Evolutionary conservation across 2,113 vertebrate species (phyloP).

Genomic region (Cyrtonyx montezumae): DNA sequence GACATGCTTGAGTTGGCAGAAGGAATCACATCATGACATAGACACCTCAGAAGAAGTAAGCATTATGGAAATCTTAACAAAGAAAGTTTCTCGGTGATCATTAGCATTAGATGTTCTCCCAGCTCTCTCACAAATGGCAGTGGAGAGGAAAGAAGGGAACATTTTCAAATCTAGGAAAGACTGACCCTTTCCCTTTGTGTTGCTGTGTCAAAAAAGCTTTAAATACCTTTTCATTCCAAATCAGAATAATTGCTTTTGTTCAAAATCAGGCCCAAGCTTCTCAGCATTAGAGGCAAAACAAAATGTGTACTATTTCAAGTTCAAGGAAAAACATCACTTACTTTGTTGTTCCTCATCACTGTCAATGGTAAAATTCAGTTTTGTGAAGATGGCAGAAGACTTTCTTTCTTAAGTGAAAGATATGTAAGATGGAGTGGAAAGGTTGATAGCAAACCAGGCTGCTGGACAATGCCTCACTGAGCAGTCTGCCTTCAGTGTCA

Average conservation of each 20-base stretch:
- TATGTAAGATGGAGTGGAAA: neutral
- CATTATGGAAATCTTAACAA: conserved; percentile 66
- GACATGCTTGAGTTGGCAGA: conserved; percentile 64
- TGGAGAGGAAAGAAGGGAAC: conserved; percentile 50
- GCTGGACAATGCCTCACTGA: neutral
- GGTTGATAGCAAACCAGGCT: neutral
- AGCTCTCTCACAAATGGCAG: conserved; percentile 32
- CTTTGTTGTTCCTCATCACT: neutral
- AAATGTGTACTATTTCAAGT: neutral
- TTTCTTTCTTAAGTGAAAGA: neutral
- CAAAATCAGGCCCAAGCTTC: conserved; percentile 29
- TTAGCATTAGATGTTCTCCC: conserved; percentile 64
- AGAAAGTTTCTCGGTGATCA: conserved; percentile 40
- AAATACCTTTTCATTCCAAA: conserved; percentile 61
- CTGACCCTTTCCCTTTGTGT: conserved; percentile 44
- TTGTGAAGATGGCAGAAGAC: neutral
- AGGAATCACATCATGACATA: conserved; percentile 60
- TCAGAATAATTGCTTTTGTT: conserved; percentile 62
- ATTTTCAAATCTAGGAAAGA: conserved; percentile 48
- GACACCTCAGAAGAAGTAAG: conserved; percentile 58
- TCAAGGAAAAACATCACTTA: neutral
- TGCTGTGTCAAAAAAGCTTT: conserved; percentile 59
- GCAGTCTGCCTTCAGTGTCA: neutral
- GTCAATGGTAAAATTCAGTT: neutral
- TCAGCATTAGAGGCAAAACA: neutral